Evolutionary conservation across 2,888 invertebrate species (phyloP).

Genomic region (Mythimna impura): DNA sequence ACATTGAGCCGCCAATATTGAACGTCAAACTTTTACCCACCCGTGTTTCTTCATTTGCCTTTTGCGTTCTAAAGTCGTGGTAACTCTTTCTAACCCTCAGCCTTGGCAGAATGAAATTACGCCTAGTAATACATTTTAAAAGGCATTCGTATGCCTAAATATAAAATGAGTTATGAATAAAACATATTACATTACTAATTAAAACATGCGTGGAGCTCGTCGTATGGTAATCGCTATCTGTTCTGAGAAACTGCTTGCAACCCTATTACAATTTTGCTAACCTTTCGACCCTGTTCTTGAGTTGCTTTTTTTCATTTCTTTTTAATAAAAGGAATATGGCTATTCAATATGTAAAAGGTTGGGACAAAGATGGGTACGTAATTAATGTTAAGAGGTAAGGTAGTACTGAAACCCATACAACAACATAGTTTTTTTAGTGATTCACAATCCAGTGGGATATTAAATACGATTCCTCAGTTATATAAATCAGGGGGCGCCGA

Average conservation of each 20-base stretch:
- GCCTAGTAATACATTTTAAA: neutral
- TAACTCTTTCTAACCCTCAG: too few species aligned
- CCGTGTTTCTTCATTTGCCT: too few species aligned
- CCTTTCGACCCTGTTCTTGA: conserved; percentile 10
- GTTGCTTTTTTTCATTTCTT: conserved; percentile 20
- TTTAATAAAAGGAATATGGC: neutral
- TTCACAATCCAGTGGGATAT: too few species aligned
- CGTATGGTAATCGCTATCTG: conserved; percentile 44
- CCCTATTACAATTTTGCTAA: conserved; percentile 39
- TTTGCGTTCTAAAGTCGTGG: too few species aligned
- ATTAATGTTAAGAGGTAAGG: neutral
- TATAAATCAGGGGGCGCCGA: too few species aligned
- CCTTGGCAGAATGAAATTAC: too few species aligned
- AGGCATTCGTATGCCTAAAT: neutral
- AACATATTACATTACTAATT: conserved; percentile 45
- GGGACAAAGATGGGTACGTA: neutral
- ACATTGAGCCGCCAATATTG: too few species aligned
- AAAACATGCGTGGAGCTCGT: conserved; percentile 27
- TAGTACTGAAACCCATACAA: neutral
- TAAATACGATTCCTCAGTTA: too few species aligned
- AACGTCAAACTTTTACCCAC: too few species aligned
- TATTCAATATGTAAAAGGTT: neutral
- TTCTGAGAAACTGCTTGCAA: conserved; percentile 33
- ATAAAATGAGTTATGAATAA: conserved; percentile 45
- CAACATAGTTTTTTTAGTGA: neutral